These are phyloP conservation scores for Stenodera caucasica DNA, from an alignment of 2,888 invertebrate genomes.

Conservation along the genomic window DNA sequence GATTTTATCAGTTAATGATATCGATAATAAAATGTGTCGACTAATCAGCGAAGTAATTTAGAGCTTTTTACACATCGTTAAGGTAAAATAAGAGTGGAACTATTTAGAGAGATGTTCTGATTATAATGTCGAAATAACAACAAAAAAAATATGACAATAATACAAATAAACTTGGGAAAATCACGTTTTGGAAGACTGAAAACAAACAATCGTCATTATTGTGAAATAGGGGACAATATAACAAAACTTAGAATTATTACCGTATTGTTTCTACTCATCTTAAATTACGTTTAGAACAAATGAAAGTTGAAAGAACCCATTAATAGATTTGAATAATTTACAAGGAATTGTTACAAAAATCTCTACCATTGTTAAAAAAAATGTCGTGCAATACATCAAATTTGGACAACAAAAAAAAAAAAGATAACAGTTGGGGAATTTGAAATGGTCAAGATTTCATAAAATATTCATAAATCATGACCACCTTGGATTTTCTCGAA, in stretches of 20 bases:
- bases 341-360: too few relatives aligned
- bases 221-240: neutral
- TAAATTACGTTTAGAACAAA: neutral
- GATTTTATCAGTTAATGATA: neutral
- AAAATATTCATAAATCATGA: neutral
- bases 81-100: neutral
- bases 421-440: neutral
- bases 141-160: neutral
- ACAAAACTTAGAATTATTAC: neutral
- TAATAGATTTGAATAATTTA: too few relatives aligned
- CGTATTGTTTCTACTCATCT: neutral
- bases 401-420: too few relatives aligned
- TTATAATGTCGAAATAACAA: neutral
- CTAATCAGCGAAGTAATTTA: neutral
- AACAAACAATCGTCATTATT: neutral
- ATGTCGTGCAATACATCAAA: too few relatives aligned
- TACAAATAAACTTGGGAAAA: neutral
- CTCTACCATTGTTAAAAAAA: too few relatives aligned
- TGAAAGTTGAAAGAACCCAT: neutral
- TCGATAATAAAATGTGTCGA: neutral
- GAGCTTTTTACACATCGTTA: neutral
- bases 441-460: neutral
- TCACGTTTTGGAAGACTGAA: conserved; percentile 3
- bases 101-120: neutral
- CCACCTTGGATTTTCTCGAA: too few relatives aligned